Base-by-base conservation (phyloP, 2,797 vertebrate species). In the Gobionotothen gibberifrons region DNA sequence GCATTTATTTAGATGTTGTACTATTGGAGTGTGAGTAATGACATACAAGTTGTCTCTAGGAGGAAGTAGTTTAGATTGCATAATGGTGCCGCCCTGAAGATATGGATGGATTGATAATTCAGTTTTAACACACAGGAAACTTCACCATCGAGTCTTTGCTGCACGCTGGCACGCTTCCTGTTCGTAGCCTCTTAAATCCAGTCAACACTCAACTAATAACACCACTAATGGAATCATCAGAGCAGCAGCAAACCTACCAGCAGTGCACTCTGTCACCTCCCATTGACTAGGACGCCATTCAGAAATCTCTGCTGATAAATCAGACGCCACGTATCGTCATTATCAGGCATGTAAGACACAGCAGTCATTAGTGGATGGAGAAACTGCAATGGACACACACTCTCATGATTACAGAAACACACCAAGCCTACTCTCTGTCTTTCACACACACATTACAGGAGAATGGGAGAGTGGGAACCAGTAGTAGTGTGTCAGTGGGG, bases 401-500 rank as follows among this genome's bases (percentile, higher is more conserved):
- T 29, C 40, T 59, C 56, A 51, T 17, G 43, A 10, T 54, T 43
- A 58, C 42, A 44, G 29, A 55, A 32, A 63, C 42, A 54, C 44
- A 68, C 15, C n/a, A 26, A 49, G 56, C 36, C 17, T 69, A 17
- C 13, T 46, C 11, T 47, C 43, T 43, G 9, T 54, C 59, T 29
- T 17, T 32, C 32, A 51, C 16, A 42, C 49, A 17, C 40, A 72
- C 40, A 68, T 71, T 59, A 46, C 32, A 64, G 29, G 32, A 43
- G 72, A 9, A 7, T 36, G 63, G 5, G 3, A 76, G 71, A 55
- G 66, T 82, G 73, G 76, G 65, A 80, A 80, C 83, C 78, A 81
- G 82, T 79, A 69, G 65, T 56, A 83, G 86, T 90, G 90, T 93
- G 90, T 93, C 90, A 92, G 83, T 88, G 82, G 86, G 87, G 87